phyloP scores from a whole-genome alignment of 2,113 vertebrate genomes.

The Conger conger region DNA sequence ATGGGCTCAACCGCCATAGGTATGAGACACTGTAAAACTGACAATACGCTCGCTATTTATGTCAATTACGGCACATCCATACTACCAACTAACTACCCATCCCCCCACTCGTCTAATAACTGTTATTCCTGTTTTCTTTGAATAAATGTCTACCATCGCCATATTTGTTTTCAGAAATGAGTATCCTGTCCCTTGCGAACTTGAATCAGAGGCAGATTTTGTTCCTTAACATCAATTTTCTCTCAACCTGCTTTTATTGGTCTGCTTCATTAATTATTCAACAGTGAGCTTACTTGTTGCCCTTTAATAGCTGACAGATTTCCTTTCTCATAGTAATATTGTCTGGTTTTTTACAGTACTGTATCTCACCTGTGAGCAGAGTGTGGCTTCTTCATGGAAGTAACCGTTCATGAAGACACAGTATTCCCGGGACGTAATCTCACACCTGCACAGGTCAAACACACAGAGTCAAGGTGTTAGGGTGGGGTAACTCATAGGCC shows the following conservation, averaged over 20 bases:
- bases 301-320: too few relatives aligned
- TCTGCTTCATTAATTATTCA: background rate
- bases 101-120: background rate
- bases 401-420: constrained; percentile 97
- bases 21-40: too few relatives aligned
- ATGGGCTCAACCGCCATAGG: background rate
- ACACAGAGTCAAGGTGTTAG: background rate
- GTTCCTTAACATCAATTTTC: background rate
- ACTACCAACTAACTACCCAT: background rate
- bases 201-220: background rate
- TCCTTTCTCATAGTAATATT: background rate
- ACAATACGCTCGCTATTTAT: background rate
- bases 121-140: background rate
- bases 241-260: background rate
- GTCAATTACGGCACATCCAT: background rate
- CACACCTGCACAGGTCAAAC: constrained; percentile 76
- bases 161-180: background rate
- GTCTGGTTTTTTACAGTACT: background rate
- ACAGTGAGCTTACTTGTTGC: background rate
- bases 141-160: background rate
- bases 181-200: too few relatives aligned
- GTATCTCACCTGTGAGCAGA: constrained; percentile 89
- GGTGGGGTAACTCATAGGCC: background rate
- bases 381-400: constrained; percentile 95
- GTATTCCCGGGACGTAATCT: constrained; percentile 97